These are phyloP conservation scores for Hirudinaria manillensis DNA, from an alignment of 2,888 invertebrate genomes.

Conservation along the genomic window DNA sequence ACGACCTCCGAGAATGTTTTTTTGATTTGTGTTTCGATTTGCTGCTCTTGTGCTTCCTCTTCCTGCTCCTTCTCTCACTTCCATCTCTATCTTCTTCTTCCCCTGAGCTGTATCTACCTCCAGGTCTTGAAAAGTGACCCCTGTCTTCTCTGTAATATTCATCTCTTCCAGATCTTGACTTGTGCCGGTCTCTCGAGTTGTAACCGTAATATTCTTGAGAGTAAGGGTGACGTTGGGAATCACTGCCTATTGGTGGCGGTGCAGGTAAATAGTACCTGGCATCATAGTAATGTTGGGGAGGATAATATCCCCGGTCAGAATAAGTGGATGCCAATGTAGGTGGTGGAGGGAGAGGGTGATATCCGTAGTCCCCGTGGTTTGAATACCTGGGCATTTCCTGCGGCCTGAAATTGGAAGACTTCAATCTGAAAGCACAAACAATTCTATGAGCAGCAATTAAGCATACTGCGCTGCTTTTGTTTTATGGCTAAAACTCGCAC, in stretches of 20 bases:
- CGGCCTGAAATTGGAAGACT: neutral
- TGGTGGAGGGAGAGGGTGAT: constrained; percentile 1
- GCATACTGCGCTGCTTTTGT: neutral
- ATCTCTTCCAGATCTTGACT: constrained; percentile 9
- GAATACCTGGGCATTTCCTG: constrained; percentile 8
- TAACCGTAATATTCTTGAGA: neutral
- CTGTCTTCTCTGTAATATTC: neutral
- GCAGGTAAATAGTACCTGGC: constrained; percentile 13
- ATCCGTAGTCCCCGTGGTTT: constrained; percentile 16
- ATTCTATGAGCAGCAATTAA: neutral
- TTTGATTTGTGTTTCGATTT: constrained; percentile 20
- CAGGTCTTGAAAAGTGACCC: neutral
- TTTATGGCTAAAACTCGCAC: neutral
- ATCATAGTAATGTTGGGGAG: constrained; percentile 8
- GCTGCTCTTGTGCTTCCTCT: constrained; percentile 21
- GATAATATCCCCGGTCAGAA: neutral
- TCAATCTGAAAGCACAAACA: neutral
- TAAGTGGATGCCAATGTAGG: neutral
- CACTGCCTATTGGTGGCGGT: neutral
- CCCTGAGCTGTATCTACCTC: neutral
- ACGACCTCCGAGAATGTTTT: constrained; percentile 20
- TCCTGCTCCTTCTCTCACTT: neutral
- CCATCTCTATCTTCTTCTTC: neutral
- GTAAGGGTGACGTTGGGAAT: constrained; percentile 5
- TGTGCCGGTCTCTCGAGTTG: neutral